Conservation (phyloP, 2,888 invertebrate genomes). For the Orchesella flavescens region DNA sequence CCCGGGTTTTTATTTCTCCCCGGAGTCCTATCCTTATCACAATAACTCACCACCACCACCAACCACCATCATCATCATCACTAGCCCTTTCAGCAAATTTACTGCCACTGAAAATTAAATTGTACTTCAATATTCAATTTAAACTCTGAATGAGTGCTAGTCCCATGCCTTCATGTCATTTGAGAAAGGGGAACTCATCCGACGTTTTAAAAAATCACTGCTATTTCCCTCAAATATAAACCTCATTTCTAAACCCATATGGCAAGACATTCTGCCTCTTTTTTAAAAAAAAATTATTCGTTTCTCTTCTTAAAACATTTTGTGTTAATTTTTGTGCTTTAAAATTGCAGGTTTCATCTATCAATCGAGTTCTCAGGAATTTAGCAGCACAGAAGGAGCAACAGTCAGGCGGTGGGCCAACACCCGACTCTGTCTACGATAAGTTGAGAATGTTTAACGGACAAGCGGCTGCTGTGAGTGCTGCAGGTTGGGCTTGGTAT, state of each 20-base stretch:
- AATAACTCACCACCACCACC: slow-evolving; percentile 55
- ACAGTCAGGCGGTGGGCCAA: slow-evolving; percentile 83
- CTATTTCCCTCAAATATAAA: no score
- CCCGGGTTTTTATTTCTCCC: slow-evolving; percentile 65
- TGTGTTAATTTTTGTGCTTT: background rate
- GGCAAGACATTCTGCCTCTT: no score
- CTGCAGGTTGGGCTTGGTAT: slow-evolving; percentile 88
- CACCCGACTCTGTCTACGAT: slow-evolving; percentile 92
- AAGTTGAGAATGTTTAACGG: slow-evolving; percentile 96
- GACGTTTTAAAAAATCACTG: no score
- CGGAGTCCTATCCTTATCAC: slow-evolving; percentile 60
- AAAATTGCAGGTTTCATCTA: slow-evolving; percentile 90
- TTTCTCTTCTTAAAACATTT: no score
- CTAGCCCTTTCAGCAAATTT: slow-evolving; percentile 51
- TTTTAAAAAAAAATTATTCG: no score
- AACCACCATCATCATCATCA: slow-evolving; percentile 48
- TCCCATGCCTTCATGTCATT: no score
- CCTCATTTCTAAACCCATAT: no score
- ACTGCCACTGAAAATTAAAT: slow-evolving; percentile 63
- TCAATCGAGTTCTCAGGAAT: slow-evolving; percentile 97
- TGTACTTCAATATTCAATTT: slow-evolving; percentile 62
- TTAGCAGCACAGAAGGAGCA: slow-evolving; percentile 97
- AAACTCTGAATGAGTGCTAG: slow-evolving; percentile 33
- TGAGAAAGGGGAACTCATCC: no score
- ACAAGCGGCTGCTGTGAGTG: slow-evolving; percentile 78